Evolutionary conservation across 1,140 invertebrate species (phyloP).

Genomic region (Mactra quadrangularis): DNA sequence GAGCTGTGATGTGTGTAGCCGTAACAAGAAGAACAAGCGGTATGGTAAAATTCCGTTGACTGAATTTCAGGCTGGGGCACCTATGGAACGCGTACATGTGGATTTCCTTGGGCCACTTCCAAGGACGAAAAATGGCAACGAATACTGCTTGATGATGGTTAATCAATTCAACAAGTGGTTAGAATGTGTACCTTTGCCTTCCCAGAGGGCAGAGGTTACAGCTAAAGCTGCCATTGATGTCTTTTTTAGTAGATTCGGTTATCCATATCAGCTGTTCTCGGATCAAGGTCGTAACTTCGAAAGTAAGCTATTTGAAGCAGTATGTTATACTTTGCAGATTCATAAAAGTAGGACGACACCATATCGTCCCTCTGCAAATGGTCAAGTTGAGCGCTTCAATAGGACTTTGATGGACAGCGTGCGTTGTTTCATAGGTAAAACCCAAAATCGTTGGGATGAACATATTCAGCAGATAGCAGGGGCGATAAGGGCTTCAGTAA

Average conservation of each 20-base stretch:
- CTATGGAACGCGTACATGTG: constrained; percentile 6
- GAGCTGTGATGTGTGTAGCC: constrained; percentile 34
- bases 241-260: background rate
- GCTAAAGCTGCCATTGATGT: constrained; percentile 34
- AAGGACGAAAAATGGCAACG: constrained; percentile 66
- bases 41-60: constrained; percentile 7
- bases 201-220: constrained; percentile 60
- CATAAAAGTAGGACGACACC: constrained; percentile 66
- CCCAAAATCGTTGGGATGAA: background rate
- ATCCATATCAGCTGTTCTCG: background rate
- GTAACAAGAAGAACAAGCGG: constrained; percentile 9
- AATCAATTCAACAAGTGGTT: constrained; percentile 77
- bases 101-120: constrained; percentile 7
- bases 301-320: background rate
- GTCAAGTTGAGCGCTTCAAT: constrained; percentile 74
- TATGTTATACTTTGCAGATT: constrained; percentile 44
- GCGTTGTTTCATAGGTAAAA: constrained; percentile 37
- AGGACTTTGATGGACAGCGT: constrained; percentile 28
- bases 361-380: constrained; percentile 76
- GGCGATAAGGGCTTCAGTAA: constrained; percentile 15
- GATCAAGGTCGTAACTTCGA: constrained; percentile 23
- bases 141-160: constrained; percentile 66
- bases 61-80: constrained; percentile 1
- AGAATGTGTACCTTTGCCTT: constrained; percentile 66
- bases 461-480: constrained; percentile 13